A percentile compares a stretch with the other conserved stretches of the same genome.
These are phyloP conservation scores for Gila orcuttii DNA, from an alignment of 2,113 vertebrate species.

Conservation along the genomic window DNA sequence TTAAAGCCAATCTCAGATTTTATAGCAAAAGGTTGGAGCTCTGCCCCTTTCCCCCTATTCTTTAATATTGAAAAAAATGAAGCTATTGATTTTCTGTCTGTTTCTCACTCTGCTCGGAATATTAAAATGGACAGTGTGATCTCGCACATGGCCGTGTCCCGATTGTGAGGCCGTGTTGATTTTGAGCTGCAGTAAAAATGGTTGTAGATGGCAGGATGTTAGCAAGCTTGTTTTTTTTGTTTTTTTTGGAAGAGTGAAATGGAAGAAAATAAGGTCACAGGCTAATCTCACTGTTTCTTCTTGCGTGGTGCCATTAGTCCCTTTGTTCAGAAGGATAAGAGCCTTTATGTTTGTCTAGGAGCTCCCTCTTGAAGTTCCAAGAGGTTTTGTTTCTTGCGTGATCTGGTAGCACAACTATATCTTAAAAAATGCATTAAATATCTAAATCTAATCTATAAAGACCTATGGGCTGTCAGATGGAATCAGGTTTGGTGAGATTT, in stretches of 20 bases:
- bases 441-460: neutral
- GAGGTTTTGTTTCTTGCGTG: neutral
- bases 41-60: constrained; percentile 61
- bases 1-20: constrained; percentile 65
- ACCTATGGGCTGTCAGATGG: neutral
- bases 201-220: constrained; percentile 48
- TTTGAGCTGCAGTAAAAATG: constrained; percentile 48
- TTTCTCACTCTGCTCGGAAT: constrained; percentile 69
- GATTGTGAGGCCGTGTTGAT: constrained; percentile 44
- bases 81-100: constrained; percentile 74
- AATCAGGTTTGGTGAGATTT: neutral
- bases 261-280: constrained; percentile 29
- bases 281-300: constrained; percentile 27
- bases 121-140: constrained; percentile 71
- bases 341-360: constrained; percentile 13
- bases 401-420: neutral
- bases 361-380: neutral
- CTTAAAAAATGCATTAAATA: neutral
- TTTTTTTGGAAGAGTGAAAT: neutral
- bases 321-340: constrained; percentile 32
- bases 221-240: constrained; percentile 17
- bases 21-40: constrained; percentile 61
- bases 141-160: constrained; percentile 55
- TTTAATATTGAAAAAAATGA: constrained; percentile 73
- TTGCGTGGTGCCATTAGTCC: constrained; percentile 34